Evolutionary conservation across 2,888 invertebrate genomes (phyloP).

Genomic region (Polydrusus pterygomalis): DNA sequence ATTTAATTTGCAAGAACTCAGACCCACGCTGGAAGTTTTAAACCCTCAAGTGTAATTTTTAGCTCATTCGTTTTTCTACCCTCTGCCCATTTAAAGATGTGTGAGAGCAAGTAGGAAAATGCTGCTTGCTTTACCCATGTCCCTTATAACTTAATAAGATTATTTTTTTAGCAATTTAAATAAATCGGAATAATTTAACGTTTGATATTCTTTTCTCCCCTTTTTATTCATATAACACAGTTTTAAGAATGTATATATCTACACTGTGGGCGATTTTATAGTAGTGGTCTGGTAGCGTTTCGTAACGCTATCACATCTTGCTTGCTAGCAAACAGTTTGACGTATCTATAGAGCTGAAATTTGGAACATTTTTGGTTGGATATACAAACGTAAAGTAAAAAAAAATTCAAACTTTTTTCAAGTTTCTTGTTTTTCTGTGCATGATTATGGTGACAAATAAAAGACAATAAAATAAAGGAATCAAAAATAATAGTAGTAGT

Average conservation of each 20-base stretch:
- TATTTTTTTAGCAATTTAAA: constrained; percentile 11
- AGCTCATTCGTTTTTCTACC: constrained; percentile 1
- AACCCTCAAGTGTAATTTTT: constrained; percentile 4
- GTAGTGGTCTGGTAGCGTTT: background rate
- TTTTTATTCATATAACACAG: background rate
- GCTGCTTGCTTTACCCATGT: background rate
- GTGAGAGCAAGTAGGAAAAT: background rate
- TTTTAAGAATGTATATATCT: background rate
- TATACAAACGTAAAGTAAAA: no score
- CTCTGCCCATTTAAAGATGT: background rate
- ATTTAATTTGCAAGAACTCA: constrained; percentile 5
- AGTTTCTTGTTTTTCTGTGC: no score
- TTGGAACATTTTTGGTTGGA: no score
- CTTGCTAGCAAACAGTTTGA: no score
- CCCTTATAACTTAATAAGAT: constrained; percentile 9
- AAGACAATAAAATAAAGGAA: no score
- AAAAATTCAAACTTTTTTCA: no score
- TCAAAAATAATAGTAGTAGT: no score
- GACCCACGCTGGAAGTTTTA: constrained; percentile 3
- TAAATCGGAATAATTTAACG: background rate
- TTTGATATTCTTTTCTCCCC: background rate
- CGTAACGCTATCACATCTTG: no score
- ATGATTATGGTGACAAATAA: no score
- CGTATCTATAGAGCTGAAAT: no score
- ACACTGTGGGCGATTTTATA: background rate